These are phyloP conservation scores for Machaerirhynchus nigripectus DNA, from an alignment of 2,113 vertebrate genomes.

Conservation along the genomic window DNA sequence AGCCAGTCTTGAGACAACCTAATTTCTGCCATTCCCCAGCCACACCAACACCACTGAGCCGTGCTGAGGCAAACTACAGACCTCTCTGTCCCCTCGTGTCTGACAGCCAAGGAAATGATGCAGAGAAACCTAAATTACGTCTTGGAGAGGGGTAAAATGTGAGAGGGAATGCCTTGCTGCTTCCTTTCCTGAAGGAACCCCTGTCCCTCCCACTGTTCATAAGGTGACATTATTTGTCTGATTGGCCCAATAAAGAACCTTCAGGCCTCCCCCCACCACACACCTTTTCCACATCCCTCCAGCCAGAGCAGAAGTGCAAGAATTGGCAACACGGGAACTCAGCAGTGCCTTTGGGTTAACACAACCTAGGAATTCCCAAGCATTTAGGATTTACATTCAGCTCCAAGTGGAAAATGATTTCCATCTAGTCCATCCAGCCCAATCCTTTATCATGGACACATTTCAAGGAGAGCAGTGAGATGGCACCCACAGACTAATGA, in stretches of 20 bases:
- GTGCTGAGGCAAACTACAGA: not conserved
- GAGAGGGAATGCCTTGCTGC: not conserved
- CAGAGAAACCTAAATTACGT: not conserved
- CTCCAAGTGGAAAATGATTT: not conserved
- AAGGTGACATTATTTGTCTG: not conserved
- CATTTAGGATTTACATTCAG: not conserved
- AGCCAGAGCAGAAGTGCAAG: not conserved
- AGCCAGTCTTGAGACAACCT: not conserved
- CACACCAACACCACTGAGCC: accelerated
- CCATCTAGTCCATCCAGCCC: not conserved
- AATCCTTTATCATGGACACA: not conserved
- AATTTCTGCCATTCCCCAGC: not conserved
- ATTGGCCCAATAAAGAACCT: not conserved
- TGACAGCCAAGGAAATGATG: not conserved
- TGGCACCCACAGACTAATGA: not conserved
- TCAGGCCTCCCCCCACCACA: not conserved
- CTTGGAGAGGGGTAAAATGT: accelerated
- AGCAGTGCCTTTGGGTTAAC: not conserved
- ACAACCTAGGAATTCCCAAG: not conserved
- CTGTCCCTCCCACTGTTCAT: accelerated
- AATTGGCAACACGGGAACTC: not conserved
- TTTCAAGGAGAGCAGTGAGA: not conserved
- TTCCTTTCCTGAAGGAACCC: not conserved
- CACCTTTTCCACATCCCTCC: not conserved
- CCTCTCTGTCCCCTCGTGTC: accelerated